These are phyloP conservation scores for Neotoma lepida DNA, from an alignment of 2,113 vertebrate species.

Conservation along the genomic window DNA sequence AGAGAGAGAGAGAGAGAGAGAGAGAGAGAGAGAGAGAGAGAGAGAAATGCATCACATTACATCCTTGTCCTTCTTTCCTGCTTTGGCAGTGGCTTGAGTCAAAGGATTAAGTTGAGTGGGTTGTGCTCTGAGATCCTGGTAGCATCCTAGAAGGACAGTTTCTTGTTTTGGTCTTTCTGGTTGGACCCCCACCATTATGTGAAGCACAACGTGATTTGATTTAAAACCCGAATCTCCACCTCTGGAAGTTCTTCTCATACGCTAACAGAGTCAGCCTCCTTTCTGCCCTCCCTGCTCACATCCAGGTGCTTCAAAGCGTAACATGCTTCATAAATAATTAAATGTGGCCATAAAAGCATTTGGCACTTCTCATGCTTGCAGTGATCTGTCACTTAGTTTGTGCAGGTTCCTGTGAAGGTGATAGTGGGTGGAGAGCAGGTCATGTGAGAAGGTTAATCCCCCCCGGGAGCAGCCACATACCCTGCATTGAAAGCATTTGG, in stretches of 20 bases:
- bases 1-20: too few relatives aligned
- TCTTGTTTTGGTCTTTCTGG: background rate
- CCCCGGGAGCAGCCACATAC: background rate
- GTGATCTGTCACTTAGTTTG: background rate
- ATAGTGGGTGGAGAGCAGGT: background rate
- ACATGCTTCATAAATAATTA: background rate
- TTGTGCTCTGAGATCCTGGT: background rate
- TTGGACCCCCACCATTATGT: background rate
- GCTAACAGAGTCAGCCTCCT: background rate
- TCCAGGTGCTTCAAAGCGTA: background rate
- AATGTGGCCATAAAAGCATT: background rate
- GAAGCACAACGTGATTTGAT: slow-evolving; percentile 23
- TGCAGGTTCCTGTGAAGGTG: background rate
- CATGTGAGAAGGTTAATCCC: background rate
- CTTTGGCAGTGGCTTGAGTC: background rate
- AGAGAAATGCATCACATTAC: background rate
- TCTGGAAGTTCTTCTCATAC: background rate
- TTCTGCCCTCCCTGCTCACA: slow-evolving; percentile 2
- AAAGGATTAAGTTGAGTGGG: background rate
- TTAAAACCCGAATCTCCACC: slow-evolving; percentile 17
- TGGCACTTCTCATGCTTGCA: background rate
- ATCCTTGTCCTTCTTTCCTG: background rate
- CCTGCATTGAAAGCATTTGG: background rate
- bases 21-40: too few relatives aligned
- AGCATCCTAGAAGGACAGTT: background rate